These are phyloP conservation scores for Ricordea florida DNA, from an alignment of 92 coral and sea anemone species.

Conservation along the genomic window DNA sequence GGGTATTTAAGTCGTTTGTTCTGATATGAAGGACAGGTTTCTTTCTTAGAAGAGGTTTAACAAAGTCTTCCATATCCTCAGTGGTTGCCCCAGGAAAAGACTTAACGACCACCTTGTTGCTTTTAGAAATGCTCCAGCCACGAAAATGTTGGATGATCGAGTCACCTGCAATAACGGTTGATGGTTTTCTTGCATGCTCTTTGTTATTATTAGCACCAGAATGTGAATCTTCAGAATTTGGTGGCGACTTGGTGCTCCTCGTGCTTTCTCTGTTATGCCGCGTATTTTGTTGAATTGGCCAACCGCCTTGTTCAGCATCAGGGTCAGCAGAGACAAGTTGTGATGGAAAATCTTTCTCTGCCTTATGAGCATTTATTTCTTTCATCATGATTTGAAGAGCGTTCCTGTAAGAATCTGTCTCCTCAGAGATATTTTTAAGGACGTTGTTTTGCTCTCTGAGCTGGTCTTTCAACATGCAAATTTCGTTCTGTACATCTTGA, in stretches of 20 bases:
- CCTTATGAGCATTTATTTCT: not conserved
- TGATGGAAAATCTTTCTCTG: too few species aligned
- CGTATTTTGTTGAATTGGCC: too few species aligned
- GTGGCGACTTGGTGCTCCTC: too few species aligned
- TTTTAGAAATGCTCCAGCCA: slow-evolving; percentile 26
- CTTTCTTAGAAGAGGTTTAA: slow-evolving; percentile 5
- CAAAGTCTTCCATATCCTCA: not conserved
- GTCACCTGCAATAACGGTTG: slow-evolving; percentile 16
- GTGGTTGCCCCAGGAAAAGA: slow-evolving; percentile 21
- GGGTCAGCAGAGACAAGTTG: too few species aligned
- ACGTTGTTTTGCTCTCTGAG: not conserved
- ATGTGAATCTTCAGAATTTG: too few species aligned
- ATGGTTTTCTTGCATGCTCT: not conserved
- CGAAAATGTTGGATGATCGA: slow-evolving; percentile 15
- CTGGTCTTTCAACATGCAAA: not conserved
- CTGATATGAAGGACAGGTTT: slow-evolving; percentile 9
- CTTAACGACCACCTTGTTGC: slow-evolving; percentile 7
- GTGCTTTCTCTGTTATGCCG: too few species aligned
- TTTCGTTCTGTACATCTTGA: not conserved
- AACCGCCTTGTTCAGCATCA: too few species aligned
- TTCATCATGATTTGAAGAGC: not conserved
- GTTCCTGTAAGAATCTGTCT: not conserved
- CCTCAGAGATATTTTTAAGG: not conserved
- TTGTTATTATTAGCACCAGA: too few species aligned
- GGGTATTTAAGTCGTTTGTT: slow-evolving; percentile 9